These are phyloP conservation scores for Macroteleia sp. DNA, from an alignment of 2,888 invertebrate species.

Conservation along the genomic window DNA sequence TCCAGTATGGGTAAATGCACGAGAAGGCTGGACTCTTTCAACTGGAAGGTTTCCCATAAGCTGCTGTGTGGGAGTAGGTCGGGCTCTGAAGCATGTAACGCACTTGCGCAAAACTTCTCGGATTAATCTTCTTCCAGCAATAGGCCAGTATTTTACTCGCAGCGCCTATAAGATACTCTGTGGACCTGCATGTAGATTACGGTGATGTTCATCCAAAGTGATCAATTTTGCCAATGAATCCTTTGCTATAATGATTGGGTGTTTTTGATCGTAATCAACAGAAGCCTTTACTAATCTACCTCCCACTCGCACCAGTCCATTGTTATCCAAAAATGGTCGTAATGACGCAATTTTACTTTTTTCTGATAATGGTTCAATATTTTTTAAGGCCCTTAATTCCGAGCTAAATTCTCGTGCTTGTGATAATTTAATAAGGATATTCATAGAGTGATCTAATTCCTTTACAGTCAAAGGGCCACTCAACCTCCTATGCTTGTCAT, in stretches of 20 bases:
- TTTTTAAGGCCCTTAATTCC: background rate
- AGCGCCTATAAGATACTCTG: too few relatives aligned
- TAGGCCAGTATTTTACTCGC: too few relatives aligned
- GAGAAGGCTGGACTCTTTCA: too few relatives aligned
- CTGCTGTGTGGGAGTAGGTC: too few relatives aligned
- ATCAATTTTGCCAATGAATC: constrained; percentile 21
- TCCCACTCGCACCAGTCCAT: constrained; percentile 18
- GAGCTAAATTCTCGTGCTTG: background rate
- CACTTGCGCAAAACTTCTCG: too few relatives aligned
- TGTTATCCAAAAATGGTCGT: constrained; percentile 23
- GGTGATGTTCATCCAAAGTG: constrained; percentile 25
- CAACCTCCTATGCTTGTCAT: background rate
- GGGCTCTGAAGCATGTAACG: too few relatives aligned
- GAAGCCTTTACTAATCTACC: constrained; percentile 19
- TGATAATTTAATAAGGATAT: background rate
- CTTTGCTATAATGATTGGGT: constrained; percentile 24
- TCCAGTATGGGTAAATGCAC: too few relatives aligned
- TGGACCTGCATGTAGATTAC: constrained; percentile 42
- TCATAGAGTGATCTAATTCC: background rate
- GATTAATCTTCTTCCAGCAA: too few relatives aligned
- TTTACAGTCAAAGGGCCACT: background rate
- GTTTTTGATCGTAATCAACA: constrained; percentile 1
- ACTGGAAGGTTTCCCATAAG: too few relatives aligned
- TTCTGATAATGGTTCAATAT: background rate
- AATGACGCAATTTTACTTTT: constrained; percentile 2